Base-by-base conservation (phyloP, 2,888 invertebrate species). In the Uropetala carovei region DNA sequence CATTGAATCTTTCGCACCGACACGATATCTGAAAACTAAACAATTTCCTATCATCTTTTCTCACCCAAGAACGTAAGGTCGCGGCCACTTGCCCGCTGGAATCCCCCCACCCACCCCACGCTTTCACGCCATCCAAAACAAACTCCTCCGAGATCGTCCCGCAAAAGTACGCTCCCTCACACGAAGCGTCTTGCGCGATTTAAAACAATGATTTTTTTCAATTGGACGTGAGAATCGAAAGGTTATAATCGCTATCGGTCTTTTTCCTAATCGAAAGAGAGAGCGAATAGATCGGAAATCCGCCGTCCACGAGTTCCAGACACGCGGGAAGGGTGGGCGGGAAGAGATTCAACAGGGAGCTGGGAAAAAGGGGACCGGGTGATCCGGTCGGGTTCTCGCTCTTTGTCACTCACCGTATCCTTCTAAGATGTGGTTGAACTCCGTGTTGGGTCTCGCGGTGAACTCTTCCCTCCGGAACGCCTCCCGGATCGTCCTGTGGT, bases 401-500 rank as follows among this genome's bases (percentile, higher is more conserved):
- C 59, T 18, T 92, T 18, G 43, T n/a, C 75, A 75, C 98, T 98
- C 95, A 98, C 98, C 98, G 94, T 98, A 98, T 94, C 98, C 98
- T 94, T 97, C 98, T 92, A 99, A 96, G 92, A 98, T 97, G 94
- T 97, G 97, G 96, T 97, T 98, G 94, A 98, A 97, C 93, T 98
- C 98, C 59, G 97, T 98, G 94, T 97, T 97, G 92, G 99, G 99
- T 92, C 98, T 96, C 92, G 98, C 98, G 93, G 98, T 98, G 95
- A 98, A 98, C 94, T 98, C 98, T 94, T 98, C 98, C 92, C 97
- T 97, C 22, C 98, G 96, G 95, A 98, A 98, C 58, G 98, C 97
- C 94, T 98, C 98, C 93, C 98, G 96, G 94, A 99, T 98, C 94
- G 97, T 96, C 94, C 97, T 97, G 95, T 98, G 97, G 95, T 98